Base-by-base conservation (phyloP, 2,888 invertebrate species). In the Kryphioiulus occultus region DNA sequence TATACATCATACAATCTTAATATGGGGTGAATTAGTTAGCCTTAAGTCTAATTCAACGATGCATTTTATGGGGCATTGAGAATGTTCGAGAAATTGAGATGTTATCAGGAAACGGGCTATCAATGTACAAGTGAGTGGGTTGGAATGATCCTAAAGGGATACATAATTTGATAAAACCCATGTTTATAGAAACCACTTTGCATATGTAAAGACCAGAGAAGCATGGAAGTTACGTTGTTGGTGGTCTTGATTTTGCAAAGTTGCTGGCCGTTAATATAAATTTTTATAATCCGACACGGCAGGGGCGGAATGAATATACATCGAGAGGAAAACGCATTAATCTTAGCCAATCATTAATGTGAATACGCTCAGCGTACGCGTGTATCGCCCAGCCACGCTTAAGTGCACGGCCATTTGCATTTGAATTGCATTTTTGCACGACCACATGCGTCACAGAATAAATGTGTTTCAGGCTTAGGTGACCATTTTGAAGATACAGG, bases 371-470 rank as follows among this genome's bases (percentile, higher is more conserved):
- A 22, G n/a, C 78, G 35, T 35, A 35, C 35, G 7, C 17, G 7
- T 15, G 15, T 15, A 68, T 5, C 5, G 59, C 59, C 0, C 22
- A 30, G 30, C 26, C 15, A 30, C 3, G 78, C 15, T 30, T 26
- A 78, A 78, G 78, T 78, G 30, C 30, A 17, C 30, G 78, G 78
- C 22, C 78, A 78, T 78, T 78, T 78, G 78, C 78, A 78, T 78
- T 78, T 78, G 78, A 78, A 78, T 78, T 78, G 78, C 78, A 78
- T 78, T 78, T 78, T 78, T 78, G 78, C 78, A 78, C 78, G 78
- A 78, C 30, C 78, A 30, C 78, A 78, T 30, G 78, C 78, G 30
- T 78, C 78, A 78, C 78, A 15, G 78, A 78, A 78, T 78, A 78
- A 78, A 78, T 78, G 78, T 17, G 78, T 78, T 78, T 78, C 78